Percentiles rank a stretch among this genome's conserved stretches.
Conservation (phyloP, 2,888 invertebrate species). For the Machimus atricapillus region DNA sequence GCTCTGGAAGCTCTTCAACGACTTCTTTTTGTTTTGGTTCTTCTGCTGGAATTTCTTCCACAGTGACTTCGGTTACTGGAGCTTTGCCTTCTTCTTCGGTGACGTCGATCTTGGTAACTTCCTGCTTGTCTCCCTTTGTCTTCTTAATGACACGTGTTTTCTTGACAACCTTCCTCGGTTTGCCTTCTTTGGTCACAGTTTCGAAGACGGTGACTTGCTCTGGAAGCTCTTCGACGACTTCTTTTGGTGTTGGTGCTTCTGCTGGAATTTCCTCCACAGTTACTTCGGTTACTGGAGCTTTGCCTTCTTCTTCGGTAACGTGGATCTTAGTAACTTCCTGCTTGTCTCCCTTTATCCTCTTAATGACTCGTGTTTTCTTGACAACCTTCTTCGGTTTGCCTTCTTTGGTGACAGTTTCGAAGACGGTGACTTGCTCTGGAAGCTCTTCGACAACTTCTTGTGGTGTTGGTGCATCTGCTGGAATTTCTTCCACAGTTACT, state of each 20-base stretch:
- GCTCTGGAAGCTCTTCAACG: slow-evolving; percentile 57
- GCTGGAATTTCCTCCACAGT: slow-evolving; percentile 49
- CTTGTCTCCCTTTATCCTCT: slow-evolving; percentile 54
- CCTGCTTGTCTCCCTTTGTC: slow-evolving; percentile 53
- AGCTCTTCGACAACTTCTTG: not conserved
- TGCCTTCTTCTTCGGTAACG: slow-evolving; percentile 53
- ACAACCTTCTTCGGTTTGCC: slow-evolving; percentile 47
- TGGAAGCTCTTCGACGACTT: slow-evolving; percentile 50
- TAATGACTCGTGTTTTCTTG: slow-evolving; percentile 43
- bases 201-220: slow-evolving; percentile 57
- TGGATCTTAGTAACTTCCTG: slow-evolving; percentile 60
- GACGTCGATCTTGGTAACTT: slow-evolving; percentile 62
- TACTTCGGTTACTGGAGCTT: slow-evolving; percentile 52
- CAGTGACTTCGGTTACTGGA: slow-evolving; percentile 54
- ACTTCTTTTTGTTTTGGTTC: slow-evolving; percentile 51
- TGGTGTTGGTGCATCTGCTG: not conserved
- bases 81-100: slow-evolving; percentile 63
- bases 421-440: slow-evolving; percentile 58
- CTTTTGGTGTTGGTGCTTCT: slow-evolving; percentile 46
- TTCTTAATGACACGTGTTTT: slow-evolving; percentile 58
- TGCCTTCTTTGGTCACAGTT: slow-evolving; percentile 55
- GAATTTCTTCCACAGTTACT: slow-evolving; percentile 49
- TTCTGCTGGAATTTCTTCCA: slow-evolving; percentile 57
- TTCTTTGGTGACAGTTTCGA: slow-evolving; percentile 55
- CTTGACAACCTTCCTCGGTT: slow-evolving; percentile 53